Evolutionary conservation across 1,140 invertebrate species (phyloP), one percentile per base, ranked within the genome.

Genomic region (Streblospio benedicti): DNA sequence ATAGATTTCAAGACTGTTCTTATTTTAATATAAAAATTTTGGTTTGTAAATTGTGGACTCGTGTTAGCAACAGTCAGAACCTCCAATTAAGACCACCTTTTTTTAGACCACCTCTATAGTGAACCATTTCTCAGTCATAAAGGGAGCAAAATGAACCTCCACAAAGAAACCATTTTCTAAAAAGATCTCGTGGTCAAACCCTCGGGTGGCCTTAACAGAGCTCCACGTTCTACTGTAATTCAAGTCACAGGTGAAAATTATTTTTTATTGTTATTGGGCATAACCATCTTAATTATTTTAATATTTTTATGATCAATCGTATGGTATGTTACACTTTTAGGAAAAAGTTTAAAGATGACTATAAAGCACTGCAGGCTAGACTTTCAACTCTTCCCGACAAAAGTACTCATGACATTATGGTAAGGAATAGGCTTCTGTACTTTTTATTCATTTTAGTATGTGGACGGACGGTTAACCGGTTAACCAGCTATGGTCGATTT

Each of bases 361-460:
- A 79, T 63, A 62, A 67, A 31, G 65, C 62, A 25, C 62, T 80
- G 28, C 64, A 69, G 35, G 57, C 69, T 3, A 61, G 69, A 52
- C 57, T 80, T 16, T 60, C 63, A 44, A 77, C 74, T 14, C 62
- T 80, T 14, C 71, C 79, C 16, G 73, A 79, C 57, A 69, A 71
- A 63, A 35, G 75, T 0, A 70, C 69, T 44, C 73, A 80, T 69
- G 72, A 79, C 63, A 65, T 77, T 30, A 79, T 78, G 75, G 77
- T 79, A 70, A 67, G 62, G 27, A 12, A 9, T 20, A 9, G n/a
- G 9, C n/a, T 9, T 38, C 35, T 38, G 35, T 38, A 9, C 35
- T 38, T n/a, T 9, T 38, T 38, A n/a, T 38, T n/a, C 9, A 38
- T 38, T 9, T 38, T 38, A 38, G 9, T 38, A 38, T 9, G 9